Evolutionary conservation across 2,113 vertebrate species (phyloP).

Genomic region (Rattus rattus): DNA sequence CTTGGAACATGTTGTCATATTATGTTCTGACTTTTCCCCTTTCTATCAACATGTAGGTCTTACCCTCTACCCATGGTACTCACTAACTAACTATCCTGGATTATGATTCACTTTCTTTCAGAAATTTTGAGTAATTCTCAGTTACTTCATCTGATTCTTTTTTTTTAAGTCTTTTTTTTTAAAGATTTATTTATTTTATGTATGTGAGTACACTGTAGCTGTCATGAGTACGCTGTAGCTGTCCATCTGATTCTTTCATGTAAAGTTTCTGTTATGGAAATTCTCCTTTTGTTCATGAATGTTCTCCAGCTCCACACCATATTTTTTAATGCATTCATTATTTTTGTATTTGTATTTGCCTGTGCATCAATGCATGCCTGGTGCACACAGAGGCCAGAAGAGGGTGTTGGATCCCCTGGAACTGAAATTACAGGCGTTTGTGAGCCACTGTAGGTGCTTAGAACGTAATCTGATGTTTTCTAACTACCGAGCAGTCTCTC

Average conservation of each 20-base stretch:
- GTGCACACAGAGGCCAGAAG: not conserved
- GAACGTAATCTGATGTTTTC: not conserved
- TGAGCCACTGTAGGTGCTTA: not conserved
- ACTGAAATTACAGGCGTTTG: not conserved
- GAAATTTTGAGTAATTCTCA: conserved; percentile 11
- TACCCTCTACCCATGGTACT: not conserved
- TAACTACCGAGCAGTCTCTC: not conserved
- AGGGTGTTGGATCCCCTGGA: not conserved
- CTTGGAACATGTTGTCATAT: not conserved
- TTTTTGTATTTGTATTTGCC: not conserved
- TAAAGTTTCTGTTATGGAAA: not conserved
- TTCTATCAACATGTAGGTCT: not conserved
- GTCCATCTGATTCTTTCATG: not conserved
- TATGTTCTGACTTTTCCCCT: conserved; percentile 14
- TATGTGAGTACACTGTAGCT: too few species aligned
- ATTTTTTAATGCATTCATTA: not conserved
- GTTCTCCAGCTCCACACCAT: not conserved
- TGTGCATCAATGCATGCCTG: not conserved
- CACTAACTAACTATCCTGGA: too few species aligned
- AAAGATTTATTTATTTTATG: too few species aligned
- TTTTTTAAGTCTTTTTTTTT: too few species aligned
- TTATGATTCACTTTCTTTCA: not conserved
- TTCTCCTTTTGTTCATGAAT: not conserved
- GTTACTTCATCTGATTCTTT: not conserved
- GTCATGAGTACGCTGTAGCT: too few species aligned